Evolutionary conservation across 2,797 vertebrate species (phyloP), one percentile per base, ranked within the genome.

Genomic region (Helarctos malayanus): DNA sequence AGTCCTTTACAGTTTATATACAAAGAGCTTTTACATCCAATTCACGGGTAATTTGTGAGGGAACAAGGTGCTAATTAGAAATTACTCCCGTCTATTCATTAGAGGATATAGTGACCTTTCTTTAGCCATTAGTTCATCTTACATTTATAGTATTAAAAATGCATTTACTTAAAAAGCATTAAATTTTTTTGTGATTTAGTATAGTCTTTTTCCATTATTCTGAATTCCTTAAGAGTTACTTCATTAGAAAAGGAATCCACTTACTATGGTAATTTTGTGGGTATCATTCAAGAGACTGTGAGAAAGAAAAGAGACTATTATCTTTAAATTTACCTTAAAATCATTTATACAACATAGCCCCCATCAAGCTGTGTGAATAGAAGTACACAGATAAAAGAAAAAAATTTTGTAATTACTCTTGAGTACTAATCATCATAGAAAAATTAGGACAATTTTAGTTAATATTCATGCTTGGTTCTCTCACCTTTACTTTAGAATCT

Each of bases 301-400:
- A 88, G 27, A 76, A 79, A 81, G 10, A 47, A 83, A 75, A 3
- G 12, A n/a, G 8, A 84, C 29, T 83, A 68, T 4, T 49, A 54
- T n/a, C 29, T 93, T 94, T 57, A 76, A 92, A 83, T 96, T 92
- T 94, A 92, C 38, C 38, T 87, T 94, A 56, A 86, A 57, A 76
- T 68, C 2, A 1, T 96, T 71, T 65, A 89, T 69, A 71, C 10
- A 75, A 19, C 7, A 35, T 27, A 61, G 10, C 1, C 16, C 7
- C 45, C 25, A 56, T 63, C 78, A 90, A 95, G 25, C 7, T 45
- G 7, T 18, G 45, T 7, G 13, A 71, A 56, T 45, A 35, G 7
- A 81, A 45, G 32, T 56, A 83, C 19, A 38, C 5, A 73, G 25
- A 69, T 61, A 90, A 90, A 49, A 78, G 27, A 45, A 45, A 75